Conservation (phyloP, 30 jellyfish, hydroid and myxozoan genomes). For the Cassiopea xamachana region DNA sequence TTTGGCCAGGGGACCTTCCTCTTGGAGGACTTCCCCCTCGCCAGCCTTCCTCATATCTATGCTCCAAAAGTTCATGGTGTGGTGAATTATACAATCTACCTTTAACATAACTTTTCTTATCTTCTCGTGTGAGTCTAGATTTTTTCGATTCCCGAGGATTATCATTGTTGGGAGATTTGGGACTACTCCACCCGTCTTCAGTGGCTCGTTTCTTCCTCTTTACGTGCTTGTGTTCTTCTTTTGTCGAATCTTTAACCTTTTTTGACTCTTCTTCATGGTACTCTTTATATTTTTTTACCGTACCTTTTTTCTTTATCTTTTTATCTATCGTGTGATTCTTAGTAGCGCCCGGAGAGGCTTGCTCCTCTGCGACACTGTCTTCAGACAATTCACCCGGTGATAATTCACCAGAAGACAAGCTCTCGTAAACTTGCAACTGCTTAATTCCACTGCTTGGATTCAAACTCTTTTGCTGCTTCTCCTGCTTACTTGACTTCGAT, state of each 20-base stretch:
- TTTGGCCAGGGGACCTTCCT: slow-evolving; percentile 68
- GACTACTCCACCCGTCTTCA: slow-evolving; percentile 33
- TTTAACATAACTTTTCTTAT: slow-evolving; percentile 28
- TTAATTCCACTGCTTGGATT: slow-evolving; percentile 63
- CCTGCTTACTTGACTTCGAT: slow-evolving; percentile 52
- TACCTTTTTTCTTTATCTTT: slow-evolving; percentile 61
- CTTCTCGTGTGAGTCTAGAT: slow-evolving; percentile 20
- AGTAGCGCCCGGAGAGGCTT: slow-evolving; percentile 2
- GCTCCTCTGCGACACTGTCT: slow-evolving; percentile 41
- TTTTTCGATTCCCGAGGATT: slow-evolving; percentile 51
- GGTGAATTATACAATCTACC: slow-evolving; percentile 52
- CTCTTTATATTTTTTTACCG: slow-evolving; percentile 29
- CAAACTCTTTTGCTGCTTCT: slow-evolving; percentile 27
- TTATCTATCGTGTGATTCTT: slow-evolving; percentile 46
- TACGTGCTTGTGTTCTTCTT: slow-evolving; percentile 21
- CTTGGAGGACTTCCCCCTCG: slow-evolving; percentile 40
- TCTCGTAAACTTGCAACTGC: slow-evolving; percentile 82
- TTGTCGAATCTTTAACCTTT: slow-evolving; percentile 24
- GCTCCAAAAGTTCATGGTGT: slow-evolving; percentile 33
- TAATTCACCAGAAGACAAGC: slow-evolving; percentile 78
- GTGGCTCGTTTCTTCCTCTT: slow-evolving; percentile 41
- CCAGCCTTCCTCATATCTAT: slow-evolving; percentile 67
- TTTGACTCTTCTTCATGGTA: slow-evolving; percentile 17
- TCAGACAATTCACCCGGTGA: slow-evolving; percentile 75
- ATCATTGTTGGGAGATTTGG: slow-evolving; percentile 35